A percentile compares a stretch with the other conserved stretches of the same genome.
These are phyloP conservation scores for Rhynchopsitta pachyrhyncha DNA, from an alignment of 2,113 vertebrate genomes.

Conservation along the genomic window DNA sequence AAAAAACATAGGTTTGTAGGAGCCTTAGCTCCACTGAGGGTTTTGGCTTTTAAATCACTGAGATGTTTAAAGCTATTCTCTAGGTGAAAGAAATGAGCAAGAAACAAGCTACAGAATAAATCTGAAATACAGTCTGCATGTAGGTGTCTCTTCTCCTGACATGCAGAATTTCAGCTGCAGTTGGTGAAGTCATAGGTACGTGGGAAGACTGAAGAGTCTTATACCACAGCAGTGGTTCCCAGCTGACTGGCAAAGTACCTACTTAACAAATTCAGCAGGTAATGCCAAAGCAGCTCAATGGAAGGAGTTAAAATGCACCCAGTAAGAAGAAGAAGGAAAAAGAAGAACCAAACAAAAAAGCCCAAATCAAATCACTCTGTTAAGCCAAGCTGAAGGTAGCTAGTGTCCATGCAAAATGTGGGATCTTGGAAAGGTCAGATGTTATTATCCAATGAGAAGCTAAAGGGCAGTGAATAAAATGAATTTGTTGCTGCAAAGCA, in stretches of 20 bases:
- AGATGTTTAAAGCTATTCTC: not conserved
- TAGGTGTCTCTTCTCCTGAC: conserved; percentile 39
- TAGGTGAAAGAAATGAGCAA: not conserved
- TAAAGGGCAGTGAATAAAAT: conserved; percentile 13
- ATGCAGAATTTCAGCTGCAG: conserved; percentile 4
- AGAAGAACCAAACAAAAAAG: not conserved
- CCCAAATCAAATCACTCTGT: not conserved
- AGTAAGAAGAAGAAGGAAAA: not conserved
- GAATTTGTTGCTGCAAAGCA: conserved; percentile 5
- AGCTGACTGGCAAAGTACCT: not conserved
- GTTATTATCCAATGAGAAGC: conserved; percentile 7
- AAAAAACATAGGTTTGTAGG: not conserved
- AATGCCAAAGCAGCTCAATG: not conserved
- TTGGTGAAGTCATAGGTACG: conserved; percentile 22
- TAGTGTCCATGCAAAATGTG: not conserved
- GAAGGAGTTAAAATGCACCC: not conserved
- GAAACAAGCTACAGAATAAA: not conserved
- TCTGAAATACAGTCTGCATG: not conserved
- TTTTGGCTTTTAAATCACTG: not conserved
- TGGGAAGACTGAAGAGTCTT: conserved; percentile 30
- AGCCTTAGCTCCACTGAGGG: not conserved
- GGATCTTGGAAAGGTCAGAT: conserved; percentile 15
- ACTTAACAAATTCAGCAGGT: not conserved
- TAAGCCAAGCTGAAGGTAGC: not conserved
- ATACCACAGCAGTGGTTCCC: not conserved